Percentiles rank a stretch among this genome's conserved stretches.
Evolutionary conservation across 2,113 vertebrate species (phyloP).

Genomic region (Rana temporaria): DNA sequence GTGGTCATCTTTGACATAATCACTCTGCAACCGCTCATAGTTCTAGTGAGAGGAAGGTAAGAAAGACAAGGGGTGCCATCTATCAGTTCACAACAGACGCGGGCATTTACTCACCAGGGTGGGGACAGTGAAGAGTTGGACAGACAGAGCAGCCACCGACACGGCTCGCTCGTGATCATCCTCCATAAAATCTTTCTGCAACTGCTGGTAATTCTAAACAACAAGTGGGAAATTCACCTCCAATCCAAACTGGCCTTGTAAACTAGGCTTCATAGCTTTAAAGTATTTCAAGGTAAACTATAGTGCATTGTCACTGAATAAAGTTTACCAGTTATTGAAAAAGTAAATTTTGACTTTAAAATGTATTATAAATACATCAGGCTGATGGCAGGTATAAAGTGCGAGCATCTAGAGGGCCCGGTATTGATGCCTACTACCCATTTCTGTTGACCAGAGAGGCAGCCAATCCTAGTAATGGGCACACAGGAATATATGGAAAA

Average conservation of each 20-base stretch:
- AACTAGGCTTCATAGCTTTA: conserved; percentile 62
- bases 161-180: conserved; percentile 97
- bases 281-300: not conserved
- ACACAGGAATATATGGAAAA: too few species aligned
- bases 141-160: conserved; percentile 97
- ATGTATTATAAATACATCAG: too few species aligned
- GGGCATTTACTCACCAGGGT: conserved; percentile 92
- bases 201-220: conserved; percentile 97
- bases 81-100: conserved; percentile 78
- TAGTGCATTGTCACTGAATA: too few species aligned
- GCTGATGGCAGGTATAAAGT: too few species aligned
- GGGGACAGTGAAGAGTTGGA: conserved; percentile 98
- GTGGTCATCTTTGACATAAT: conserved; percentile 97
- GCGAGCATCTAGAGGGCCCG: too few species aligned
- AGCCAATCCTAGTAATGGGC: too few species aligned
- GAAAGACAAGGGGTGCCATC: conserved; percentile 81
- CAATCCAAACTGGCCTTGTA: conserved; percentile 76
- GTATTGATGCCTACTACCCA: too few species aligned
- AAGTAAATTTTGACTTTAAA: too few species aligned
- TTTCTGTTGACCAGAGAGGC: too few species aligned
- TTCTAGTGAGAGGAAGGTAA: conserved; percentile 88
- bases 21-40: conserved; percentile 95
- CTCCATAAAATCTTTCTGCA: conserved; percentile 99
- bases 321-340: too few species aligned
- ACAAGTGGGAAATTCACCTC: conserved; percentile 92